Percentiles rank a stretch among this genome's conserved stretches.
phyloP scores from a whole-genome alignment of 2,888 invertebrate genomes.

The Mermis nigrescens region DNA sequence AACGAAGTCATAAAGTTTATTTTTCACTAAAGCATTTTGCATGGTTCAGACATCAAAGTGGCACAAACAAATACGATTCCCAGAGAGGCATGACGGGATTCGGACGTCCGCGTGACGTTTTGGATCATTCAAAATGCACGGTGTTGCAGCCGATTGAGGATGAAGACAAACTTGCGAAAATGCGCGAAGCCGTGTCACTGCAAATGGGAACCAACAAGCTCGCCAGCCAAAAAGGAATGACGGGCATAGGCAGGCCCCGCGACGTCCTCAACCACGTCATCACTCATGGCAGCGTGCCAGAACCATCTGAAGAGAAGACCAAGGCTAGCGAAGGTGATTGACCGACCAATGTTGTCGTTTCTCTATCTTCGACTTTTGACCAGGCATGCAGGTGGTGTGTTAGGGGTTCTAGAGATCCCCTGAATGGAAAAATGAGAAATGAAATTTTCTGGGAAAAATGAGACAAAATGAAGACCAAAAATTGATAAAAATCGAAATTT shows the following conservation, averaged over 20 bases:
- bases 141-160: slow-evolving; percentile 28
- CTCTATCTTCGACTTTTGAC: too few relatives aligned
- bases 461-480: too few relatives aligned
- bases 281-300: slow-evolving; percentile 28
- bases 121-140: slow-evolving; percentile 28
- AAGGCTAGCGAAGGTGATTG: slow-evolving; percentile 30
- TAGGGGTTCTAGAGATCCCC: too few relatives aligned
- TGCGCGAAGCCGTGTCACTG: slow-evolving; percentile 32
- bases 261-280: slow-evolving; percentile 31
- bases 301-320: slow-evolving; percentile 31
- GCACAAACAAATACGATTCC: slow-evolving; percentile 32
- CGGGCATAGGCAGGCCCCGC: slow-evolving; percentile 36
- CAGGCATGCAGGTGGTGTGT: too few relatives aligned
- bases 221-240: slow-evolving; percentile 40
- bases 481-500: too few relatives aligned
- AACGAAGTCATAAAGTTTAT: too few relatives aligned
- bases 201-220: slow-evolving; percentile 40
- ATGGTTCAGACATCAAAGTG: slow-evolving; percentile 28
- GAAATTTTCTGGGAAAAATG: too few relatives aligned
- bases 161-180: slow-evolving; percentile 26
- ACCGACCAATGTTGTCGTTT: too few relatives aligned
- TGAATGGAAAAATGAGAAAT: too few relatives aligned
- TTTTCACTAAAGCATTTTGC: too few relatives aligned
- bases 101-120: slow-evolving; percentile 30
- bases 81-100: slow-evolving; percentile 31